Evolutionary conservation across 2,888 invertebrate species (phyloP).

Genomic region (Erebia epiphron): DNA sequence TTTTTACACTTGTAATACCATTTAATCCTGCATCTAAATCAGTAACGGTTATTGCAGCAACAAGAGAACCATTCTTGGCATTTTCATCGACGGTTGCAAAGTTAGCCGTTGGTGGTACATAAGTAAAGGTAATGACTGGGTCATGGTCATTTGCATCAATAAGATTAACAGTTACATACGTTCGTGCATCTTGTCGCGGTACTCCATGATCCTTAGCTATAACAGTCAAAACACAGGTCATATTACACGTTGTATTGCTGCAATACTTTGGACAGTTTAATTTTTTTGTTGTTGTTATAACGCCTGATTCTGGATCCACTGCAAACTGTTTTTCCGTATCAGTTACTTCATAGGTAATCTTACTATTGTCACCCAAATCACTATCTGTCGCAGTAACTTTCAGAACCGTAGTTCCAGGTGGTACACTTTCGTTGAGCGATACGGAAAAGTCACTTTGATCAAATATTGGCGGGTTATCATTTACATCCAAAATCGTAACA

Average conservation of each 20-base stretch:
- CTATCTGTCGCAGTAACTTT: constrained; percentile 97
- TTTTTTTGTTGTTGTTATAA: constrained; percentile 91
- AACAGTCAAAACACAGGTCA: constrained; percentile 97
- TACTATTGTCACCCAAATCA: constrained; percentile 96
- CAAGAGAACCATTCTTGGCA: constrained; percentile 93
- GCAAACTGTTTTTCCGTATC: constrained; percentile 94
- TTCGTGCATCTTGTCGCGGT: constrained; percentile 94
- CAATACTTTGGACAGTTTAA: constrained; percentile 93
- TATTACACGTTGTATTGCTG: constrained; percentile 88
- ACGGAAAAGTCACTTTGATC: constrained; percentile 97
- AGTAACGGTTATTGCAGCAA: constrained; percentile 95
- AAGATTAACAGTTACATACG: constrained; percentile 96
- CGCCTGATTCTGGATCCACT: constrained; percentile 95
- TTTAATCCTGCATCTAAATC: constrained; percentile 96
- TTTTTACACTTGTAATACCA: constrained; percentile 93
- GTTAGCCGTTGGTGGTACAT: constrained; percentile 91
- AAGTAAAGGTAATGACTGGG: constrained; percentile 94
- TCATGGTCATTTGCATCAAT: constrained; percentile 97
- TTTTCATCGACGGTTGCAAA: constrained; percentile 98
- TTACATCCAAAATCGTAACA: constrained; percentile 95
- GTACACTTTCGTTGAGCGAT: constrained; percentile 95
- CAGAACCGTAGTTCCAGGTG: constrained; percentile 93
- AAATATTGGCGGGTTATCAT: constrained; percentile 97
- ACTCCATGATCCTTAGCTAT: constrained; percentile 96
- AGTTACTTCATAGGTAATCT: constrained; percentile 94